Evolutionary conservation across 2,797 vertebrate species (phyloP).

Genomic region (Vespertilio murinus): DNA sequence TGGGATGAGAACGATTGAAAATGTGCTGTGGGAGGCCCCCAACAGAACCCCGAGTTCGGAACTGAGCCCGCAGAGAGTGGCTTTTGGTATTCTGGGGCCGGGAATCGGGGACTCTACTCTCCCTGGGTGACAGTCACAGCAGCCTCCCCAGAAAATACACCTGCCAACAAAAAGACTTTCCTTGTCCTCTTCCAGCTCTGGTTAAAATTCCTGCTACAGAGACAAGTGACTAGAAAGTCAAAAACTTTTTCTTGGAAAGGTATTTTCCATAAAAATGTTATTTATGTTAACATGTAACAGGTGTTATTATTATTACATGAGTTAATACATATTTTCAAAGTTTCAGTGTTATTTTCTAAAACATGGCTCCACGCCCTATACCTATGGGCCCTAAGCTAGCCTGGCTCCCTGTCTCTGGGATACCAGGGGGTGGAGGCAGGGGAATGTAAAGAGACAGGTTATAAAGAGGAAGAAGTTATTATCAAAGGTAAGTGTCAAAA

Average conservation of each 20-base stretch:
- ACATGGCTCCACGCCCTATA: too few species aligned
- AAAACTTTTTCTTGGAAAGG: not conserved
- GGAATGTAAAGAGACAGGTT: not conserved
- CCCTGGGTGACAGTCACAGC: accelerated
- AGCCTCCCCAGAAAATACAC: not conserved
- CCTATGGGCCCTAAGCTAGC: not conserved
- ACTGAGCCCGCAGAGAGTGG: not conserved
- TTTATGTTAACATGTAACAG: not conserved
- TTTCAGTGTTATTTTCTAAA: not conserved
- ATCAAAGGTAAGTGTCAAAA: not conserved
- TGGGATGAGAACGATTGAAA: not conserved
- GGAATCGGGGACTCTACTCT: not conserved
- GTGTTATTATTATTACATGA: not conserved
- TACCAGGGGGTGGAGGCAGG: not conserved
- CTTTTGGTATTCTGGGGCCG: not conserved
- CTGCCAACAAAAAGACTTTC: not conserved
- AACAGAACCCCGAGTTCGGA: not conserved
- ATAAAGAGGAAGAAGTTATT: not conserved
- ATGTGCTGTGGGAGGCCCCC: accelerated
- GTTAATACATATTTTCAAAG: not conserved
- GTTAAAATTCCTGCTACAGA: not conserved
- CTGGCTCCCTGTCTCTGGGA: not conserved
- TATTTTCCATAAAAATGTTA: not conserved
- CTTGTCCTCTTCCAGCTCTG: not conserved
- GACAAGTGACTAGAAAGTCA: not conserved